Evolutionary conservation across 2,113 vertebrate species (phyloP), one percentile per base, ranked within the genome.

Genomic region (Nettapus auritus): DNA sequence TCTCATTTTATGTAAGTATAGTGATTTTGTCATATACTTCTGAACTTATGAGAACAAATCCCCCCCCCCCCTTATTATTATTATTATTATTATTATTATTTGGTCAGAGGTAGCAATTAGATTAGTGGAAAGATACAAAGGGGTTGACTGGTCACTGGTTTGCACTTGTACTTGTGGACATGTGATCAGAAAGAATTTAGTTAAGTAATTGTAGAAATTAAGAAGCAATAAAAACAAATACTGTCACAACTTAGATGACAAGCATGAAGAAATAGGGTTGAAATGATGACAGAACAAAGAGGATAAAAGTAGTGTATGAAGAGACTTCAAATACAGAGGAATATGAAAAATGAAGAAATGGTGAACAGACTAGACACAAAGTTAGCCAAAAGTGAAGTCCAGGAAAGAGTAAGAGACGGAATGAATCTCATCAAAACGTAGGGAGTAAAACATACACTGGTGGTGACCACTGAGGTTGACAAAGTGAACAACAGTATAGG

Each of bases 171-270:
- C 25, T 13, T 29, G 8, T 59, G 29, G 11, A 22, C 31, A 38
- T 63, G 25, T 86, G 52, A 88, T 83, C 67, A 91, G 67, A 93
- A 96, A 42, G 23, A 3, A 48, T 59, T 84, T 60, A 79, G 19
- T 31, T 83, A 86, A 42, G 83, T 19, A 94, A 86, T 18, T 67
- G 74, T 64, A 68, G 82, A 93, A 86, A 93, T 38, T 15, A 95
- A 44, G 80, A 86, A 66, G 11, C 6, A 82, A 73, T 18, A 81
- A 81, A 86, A 68, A 59, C 17, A 93, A 91, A 71, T 40, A 57
- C 12, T 55, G 12, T 52, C 56, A 68, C 6, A 67, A 77, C 71
- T 23, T 64, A 63, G 46, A 71, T 40, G 31, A 76, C 13, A 88
- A 81, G 1, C 44, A 3, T 80, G 82, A 90, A 88, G 50, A 74